Percentiles rank a stretch among this genome's conserved stretches.
Conservation (phyloP, 2,888 invertebrate species). For the Lasioglossum malachurum region DNA sequence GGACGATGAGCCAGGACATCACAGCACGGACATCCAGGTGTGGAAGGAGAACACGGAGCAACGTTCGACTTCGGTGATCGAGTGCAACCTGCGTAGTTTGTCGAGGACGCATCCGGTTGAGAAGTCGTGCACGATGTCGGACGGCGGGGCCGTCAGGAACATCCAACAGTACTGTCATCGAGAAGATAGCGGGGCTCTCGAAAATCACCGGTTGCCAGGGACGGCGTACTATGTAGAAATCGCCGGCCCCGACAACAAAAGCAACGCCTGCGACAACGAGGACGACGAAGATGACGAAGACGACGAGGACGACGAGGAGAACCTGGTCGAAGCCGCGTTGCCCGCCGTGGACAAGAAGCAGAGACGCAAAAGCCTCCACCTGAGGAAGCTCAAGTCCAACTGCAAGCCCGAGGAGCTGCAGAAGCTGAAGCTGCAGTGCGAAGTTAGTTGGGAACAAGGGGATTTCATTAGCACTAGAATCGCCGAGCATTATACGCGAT, state of each 20-base stretch:
- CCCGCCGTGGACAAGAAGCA: slow-evolving; percentile 89
- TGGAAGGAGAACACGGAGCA: slow-evolving; percentile 92
- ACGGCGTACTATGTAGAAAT: slow-evolving; percentile 76
- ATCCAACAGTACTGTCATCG: slow-evolving; percentile 68
- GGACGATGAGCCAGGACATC: slow-evolving; percentile 88
- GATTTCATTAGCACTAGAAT: not conserved
- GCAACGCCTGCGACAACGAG: slow-evolving; percentile 79
- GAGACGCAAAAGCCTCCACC: slow-evolving; percentile 88
- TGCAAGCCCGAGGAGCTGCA: slow-evolving; percentile 93
- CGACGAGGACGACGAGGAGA: slow-evolving; percentile 84
- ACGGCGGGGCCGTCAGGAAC: slow-evolving; percentile 60
- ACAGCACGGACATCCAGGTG: slow-evolving; percentile 92
- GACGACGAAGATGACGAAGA: slow-evolving; percentile 84
- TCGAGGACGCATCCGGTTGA: slow-evolving; percentile 66
- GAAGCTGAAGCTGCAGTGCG: slow-evolving; percentile 90
- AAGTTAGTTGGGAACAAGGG: slow-evolving; percentile 81
- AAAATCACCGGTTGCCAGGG: slow-evolving; percentile 64
- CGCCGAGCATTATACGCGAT: too few species aligned
- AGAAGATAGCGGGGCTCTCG: slow-evolving; percentile 55
- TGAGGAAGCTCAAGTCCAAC: slow-evolving; percentile 91
- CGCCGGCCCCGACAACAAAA: slow-evolving; percentile 83
- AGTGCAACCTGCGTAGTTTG: slow-evolving; percentile 76
- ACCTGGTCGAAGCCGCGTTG: slow-evolving; percentile 89
- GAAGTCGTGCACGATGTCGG: slow-evolving; percentile 60
- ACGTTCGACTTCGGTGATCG: slow-evolving; percentile 72